Conservation (phyloP, 2,888 invertebrate genomes). For the Drosophila vallismaia region DNA sequence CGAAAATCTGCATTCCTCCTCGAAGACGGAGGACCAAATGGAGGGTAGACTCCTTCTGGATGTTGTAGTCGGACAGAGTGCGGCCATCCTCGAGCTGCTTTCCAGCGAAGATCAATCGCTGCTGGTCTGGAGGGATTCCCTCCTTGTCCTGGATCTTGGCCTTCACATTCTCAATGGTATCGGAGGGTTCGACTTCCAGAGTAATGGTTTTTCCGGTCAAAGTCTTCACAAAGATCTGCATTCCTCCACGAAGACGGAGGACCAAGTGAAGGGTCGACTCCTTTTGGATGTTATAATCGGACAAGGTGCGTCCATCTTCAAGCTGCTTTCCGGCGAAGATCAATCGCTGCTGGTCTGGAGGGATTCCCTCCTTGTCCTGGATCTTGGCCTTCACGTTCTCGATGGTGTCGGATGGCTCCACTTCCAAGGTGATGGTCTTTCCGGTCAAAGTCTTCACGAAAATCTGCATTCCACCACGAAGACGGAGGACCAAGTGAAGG, state of each 20-base stretch:
- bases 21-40: slow-evolving; percentile 93
- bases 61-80: slow-evolving; percentile 88
- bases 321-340: slow-evolving; percentile 80
- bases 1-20: slow-evolving; percentile 88
- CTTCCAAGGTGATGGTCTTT: slow-evolving; percentile 78
- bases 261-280: slow-evolving; percentile 86
- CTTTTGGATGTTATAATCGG: slow-evolving; percentile 85
- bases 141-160: slow-evolving; percentile 79
- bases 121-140: slow-evolving; percentile 78
- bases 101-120: slow-evolving; percentile 77
- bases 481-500: slow-evolving; percentile 90
- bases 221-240: slow-evolving; percentile 79
- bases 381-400: slow-evolving; percentile 80
- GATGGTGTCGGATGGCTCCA: slow-evolving; percentile 77
- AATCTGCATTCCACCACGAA: slow-evolving; percentile 89
- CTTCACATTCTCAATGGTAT: slow-evolving; percentile 77
- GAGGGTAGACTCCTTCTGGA: slow-evolving; percentile 71
- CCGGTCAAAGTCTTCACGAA: slow-evolving; percentile 77
- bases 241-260: slow-evolving; percentile 93
- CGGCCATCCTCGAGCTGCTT: slow-evolving; percentile 90
- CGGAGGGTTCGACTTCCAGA: slow-evolving; percentile 68
- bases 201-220: slow-evolving; percentile 77
- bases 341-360: slow-evolving; percentile 81
- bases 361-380: slow-evolving; percentile 80
- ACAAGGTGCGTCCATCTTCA: slow-evolving; percentile 94